These are phyloP conservation scores for Hyalella azteca DNA, from an alignment of 2,888 invertebrate genomes.

Conservation along the genomic window DNA sequence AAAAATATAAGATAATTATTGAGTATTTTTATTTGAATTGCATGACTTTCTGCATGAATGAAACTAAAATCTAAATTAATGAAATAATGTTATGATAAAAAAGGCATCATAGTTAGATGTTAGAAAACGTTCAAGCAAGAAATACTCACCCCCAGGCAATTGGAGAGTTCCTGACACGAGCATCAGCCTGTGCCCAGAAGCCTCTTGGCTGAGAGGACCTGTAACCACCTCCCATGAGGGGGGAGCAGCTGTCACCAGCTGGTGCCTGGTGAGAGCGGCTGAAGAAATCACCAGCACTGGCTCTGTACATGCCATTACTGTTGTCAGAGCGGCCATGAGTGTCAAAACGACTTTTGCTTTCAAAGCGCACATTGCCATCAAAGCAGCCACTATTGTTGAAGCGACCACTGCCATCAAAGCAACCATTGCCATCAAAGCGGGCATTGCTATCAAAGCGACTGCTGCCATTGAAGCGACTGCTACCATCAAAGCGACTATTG, in stretches of 20 bases:
- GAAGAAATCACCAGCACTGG: background rate
- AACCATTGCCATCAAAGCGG: background rate
- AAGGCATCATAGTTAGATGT: background rate
- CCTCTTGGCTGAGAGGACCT: background rate
- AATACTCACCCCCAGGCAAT: background rate
- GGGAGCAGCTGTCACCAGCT: background rate
- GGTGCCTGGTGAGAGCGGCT: background rate
- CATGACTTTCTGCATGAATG: background rate
- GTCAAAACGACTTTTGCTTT: background rate
- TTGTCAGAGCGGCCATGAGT: background rate
- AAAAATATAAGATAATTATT: background rate
- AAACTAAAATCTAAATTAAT: background rate
- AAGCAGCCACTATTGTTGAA: background rate
- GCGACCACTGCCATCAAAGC: background rate
- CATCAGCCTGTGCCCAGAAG: constrained; percentile 14
- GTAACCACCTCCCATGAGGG: background rate
- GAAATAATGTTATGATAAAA: background rate
- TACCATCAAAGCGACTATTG: background rate
- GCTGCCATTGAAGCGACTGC: background rate
- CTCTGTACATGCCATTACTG: background rate
- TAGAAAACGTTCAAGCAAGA: background rate
- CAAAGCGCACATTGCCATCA: too few relatives aligned
- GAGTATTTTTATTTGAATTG: background rate
- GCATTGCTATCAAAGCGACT: background rate
- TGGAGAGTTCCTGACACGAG: background rate